Conservation (phyloP, 1,140 invertebrate species). For the Panagrolaimus sp. region DNA sequence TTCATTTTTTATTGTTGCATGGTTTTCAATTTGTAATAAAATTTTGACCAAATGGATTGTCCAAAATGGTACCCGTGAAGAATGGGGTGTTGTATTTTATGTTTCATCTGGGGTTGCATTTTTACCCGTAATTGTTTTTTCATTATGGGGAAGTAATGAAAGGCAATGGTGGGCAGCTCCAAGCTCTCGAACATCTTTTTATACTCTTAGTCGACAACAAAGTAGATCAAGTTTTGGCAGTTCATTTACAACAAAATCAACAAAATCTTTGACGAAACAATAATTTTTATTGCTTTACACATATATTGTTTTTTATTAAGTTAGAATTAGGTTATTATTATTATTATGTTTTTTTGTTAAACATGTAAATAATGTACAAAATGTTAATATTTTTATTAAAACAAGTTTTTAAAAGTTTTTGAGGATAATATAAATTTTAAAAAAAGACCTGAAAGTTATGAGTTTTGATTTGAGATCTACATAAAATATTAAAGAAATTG, state of each 20-base stretch:
- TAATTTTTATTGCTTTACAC: too few relatives aligned
- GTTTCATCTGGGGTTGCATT: conserved; percentile 52
- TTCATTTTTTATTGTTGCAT: conserved; percentile 53
- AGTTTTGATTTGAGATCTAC: too few relatives aligned
- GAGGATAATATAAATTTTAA: too few relatives aligned
- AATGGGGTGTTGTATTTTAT: conserved; percentile 57
- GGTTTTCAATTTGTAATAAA: conserved; percentile 56
- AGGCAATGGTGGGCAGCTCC: conserved; percentile 48
- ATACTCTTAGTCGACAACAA: conserved; percentile 17
- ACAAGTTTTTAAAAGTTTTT: too few relatives aligned
- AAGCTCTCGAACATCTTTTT: conserved; percentile 19
- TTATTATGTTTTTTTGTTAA: too few relatives aligned
- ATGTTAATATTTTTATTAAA: too few relatives aligned
- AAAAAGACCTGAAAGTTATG: too few relatives aligned
- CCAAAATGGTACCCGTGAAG: conserved; percentile 48
- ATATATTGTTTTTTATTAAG: too few relatives aligned
- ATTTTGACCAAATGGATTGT: conserved; percentile 58
- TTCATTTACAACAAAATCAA: conserved; percentile 1
- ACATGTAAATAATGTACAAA: too few relatives aligned
- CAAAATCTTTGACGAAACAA: background rate
- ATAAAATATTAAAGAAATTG: too few relatives aligned
- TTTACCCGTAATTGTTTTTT: conserved; percentile 52
- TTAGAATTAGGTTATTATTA: too few relatives aligned
- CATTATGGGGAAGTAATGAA: conserved; percentile 48
- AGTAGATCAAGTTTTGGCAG: conserved; percentile 7